These are phyloP conservation scores for Dermolepida albohirtum DNA, from an alignment of 2,888 invertebrate genomes.

Conservation along the genomic window DNA sequence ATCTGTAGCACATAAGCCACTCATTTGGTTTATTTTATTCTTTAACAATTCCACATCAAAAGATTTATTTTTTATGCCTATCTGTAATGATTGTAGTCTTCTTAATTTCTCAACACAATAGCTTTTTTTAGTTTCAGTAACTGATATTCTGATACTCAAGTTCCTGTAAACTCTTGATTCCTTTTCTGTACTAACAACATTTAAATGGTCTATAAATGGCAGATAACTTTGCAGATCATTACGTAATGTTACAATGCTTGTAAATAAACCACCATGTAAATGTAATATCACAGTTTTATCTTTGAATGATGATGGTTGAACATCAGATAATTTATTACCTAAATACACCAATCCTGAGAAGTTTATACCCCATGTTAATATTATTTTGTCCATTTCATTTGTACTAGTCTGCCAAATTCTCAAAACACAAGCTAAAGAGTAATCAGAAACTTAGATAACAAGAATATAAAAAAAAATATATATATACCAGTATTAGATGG, in stretches of 20 bases:
- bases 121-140: constrained; percentile 76
- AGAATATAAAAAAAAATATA: not conserved
- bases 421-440: constrained; percentile 52
- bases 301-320: constrained; percentile 75
- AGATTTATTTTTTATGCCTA: constrained; percentile 76
- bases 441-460: not conserved
- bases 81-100: constrained; percentile 76
- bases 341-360: constrained; percentile 85
- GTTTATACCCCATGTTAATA: constrained; percentile 87
- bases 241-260: constrained; percentile 67
- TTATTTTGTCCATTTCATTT: constrained; percentile 68
- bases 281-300: constrained; percentile 85
- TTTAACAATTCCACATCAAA: constrained; percentile 71
- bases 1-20: constrained; percentile 49
- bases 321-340: constrained; percentile 75
- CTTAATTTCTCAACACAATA: constrained; percentile 80
- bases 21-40: constrained; percentile 61
- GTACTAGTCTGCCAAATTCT: constrained; percentile 65
- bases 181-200: constrained; percentile 56
- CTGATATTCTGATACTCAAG: constrained; percentile 68
- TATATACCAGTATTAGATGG: constrained; percentile 29
- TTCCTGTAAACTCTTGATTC: constrained; percentile 58
- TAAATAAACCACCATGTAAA: constrained; percentile 89
- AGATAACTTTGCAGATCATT: constrained; percentile 57
- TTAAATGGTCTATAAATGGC: constrained; percentile 58